A percentile compares a stretch with the other conserved stretches of the same genome.
Evolutionary conservation across 2,888 invertebrate genomes (phyloP).

Genomic region (Stenchaetothrips biformis): DNA sequence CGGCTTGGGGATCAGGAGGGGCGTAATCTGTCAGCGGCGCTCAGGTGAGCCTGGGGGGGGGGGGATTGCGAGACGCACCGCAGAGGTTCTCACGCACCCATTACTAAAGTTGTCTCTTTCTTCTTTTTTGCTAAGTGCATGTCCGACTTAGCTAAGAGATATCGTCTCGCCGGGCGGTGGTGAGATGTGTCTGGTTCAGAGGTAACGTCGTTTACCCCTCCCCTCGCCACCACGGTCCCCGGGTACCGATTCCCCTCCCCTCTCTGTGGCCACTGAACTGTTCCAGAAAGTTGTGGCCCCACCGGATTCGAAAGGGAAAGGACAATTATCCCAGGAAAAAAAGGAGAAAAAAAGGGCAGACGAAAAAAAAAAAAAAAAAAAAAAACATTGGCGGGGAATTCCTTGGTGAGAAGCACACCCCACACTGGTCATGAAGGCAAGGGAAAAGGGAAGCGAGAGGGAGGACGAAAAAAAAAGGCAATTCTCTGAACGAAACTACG

Average conservation of each 20-base stretch:
- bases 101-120: no score
- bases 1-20: background rate
- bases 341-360: background rate
- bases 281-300: background rate
- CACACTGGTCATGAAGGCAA: background rate
- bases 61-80: no score
- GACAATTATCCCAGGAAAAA: background rate
- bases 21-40: background rate
- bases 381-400: background rate
- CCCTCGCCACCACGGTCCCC: background rate
- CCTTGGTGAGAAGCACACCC: background rate
- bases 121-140: no score
- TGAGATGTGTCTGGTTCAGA: no score
- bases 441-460: background rate
- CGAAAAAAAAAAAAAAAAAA: background rate
- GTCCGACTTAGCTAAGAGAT: no score
- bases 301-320: conserved; percentile 5
- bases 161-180: no score
- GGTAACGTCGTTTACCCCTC: no score
- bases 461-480: background rate
- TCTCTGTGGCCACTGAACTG: background rate
- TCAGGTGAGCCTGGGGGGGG: no score
- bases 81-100: no score
- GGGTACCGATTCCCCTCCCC: background rate
- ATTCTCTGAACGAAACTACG: conserved; percentile 24